These are phyloP conservation scores for Campoletis raptor DNA, from an alignment of 2,888 invertebrate species.

Conservation along the genomic window DNA sequence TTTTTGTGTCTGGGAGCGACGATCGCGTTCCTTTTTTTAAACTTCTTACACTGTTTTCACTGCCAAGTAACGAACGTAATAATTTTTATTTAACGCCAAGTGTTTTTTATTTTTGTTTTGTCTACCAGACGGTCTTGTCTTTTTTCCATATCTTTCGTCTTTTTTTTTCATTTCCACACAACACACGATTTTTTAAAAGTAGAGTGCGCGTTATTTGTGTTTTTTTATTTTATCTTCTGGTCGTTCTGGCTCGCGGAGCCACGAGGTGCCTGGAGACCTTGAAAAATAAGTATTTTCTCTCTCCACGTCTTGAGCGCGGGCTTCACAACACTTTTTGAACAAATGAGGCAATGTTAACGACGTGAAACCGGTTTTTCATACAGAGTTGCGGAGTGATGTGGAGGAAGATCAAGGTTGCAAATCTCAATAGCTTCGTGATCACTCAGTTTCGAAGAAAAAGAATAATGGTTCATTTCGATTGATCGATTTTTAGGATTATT, in stretches of 20 bases:
- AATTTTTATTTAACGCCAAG: not conserved
- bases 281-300: not conserved
- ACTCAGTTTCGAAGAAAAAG: not conserved
- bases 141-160: too few species aligned
- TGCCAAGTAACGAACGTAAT: not conserved
- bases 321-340: not conserved
- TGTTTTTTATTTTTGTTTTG: not conserved
- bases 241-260: not conserved
- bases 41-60: not conserved
- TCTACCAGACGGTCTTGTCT: not conserved
- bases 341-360: not conserved
- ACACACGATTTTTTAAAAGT: not conserved
- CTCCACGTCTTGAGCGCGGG: not conserved
- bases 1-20: conserved; percentile 1
- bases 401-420: not conserved
- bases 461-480: not conserved
- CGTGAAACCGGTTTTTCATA: conserved; percentile 5
- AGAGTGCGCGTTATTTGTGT: not conserved
- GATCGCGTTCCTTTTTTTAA: not conserved
- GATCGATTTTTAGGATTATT: not conserved
- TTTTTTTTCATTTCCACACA: not conserved
- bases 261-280: not conserved
- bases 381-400: not conserved
- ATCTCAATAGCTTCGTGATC: not conserved
- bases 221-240: not conserved